phyloP scores from a whole-genome alignment of 2,113 vertebrate genomes.

The Ictidomys tridecemlineatus region DNA sequence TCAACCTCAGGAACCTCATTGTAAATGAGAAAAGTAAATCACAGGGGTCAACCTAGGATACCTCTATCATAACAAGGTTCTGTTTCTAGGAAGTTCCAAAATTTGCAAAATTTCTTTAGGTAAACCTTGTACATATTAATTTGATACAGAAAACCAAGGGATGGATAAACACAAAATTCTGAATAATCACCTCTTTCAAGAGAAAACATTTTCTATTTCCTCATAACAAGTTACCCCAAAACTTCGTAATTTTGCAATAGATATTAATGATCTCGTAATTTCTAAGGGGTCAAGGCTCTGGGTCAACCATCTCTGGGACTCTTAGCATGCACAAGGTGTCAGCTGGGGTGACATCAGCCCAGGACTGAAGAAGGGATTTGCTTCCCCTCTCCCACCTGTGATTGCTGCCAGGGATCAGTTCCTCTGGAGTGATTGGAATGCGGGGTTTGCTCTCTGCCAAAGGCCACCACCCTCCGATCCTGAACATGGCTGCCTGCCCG shows the following conservation, averaged over 20 bases:
- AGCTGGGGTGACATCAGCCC: neutral
- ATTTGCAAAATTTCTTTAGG: neutral
- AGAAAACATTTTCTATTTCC: neutral
- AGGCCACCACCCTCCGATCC: neutral
- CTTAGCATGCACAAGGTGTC: no score
- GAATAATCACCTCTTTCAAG: neutral
- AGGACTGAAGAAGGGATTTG: neutral
- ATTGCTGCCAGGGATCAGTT: neutral
- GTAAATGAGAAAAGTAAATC: neutral
- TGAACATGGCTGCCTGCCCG: neutral
- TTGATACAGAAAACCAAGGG: neutral
- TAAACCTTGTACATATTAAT: neutral
- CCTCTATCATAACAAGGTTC: neutral
- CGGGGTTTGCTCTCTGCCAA: neutral
- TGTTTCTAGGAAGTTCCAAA: neutral
- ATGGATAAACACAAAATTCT: neutral
- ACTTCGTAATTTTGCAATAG: neutral
- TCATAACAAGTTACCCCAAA: neutral
- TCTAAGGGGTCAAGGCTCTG: neutral
- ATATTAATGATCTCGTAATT: neutral
- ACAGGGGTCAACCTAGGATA: neutral
- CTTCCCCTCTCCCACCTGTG: neutral
- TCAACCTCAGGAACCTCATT: neutral
- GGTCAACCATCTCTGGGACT: neutral
- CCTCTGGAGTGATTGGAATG: neutral